These are phyloP conservation scores for Prietella phreatophila DNA, from an alignment of 2,113 vertebrate species.

Conservation along the genomic window DNA sequence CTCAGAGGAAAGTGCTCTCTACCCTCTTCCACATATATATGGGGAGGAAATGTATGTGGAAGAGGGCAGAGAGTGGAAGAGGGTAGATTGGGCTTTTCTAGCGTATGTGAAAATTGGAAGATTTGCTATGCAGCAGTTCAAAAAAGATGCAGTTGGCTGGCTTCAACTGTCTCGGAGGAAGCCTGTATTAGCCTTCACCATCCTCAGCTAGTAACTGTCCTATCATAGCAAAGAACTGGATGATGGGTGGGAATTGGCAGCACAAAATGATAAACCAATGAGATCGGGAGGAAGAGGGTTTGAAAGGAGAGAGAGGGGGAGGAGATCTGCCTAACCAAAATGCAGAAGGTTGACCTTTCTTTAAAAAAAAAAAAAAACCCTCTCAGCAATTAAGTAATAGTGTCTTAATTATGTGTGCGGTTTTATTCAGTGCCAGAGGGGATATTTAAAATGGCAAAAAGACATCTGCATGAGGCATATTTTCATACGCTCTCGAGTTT, in stretches of 20 bases:
- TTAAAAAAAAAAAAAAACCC: slow-evolving; percentile 35
- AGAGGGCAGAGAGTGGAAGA: not conserved
- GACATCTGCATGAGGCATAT: not conserved
- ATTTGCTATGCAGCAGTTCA: not conserved
- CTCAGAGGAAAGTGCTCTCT: not conserved
- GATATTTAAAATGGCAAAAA: slow-evolving; percentile 51
- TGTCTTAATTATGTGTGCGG: slow-evolving; percentile 59
- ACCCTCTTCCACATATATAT: not conserved
- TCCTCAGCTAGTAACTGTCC: not conserved
- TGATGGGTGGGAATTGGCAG: not conserved
- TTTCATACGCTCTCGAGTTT: not conserved
- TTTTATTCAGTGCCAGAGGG: slow-evolving; percentile 59
- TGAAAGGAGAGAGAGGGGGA: slow-evolving; percentile 14
- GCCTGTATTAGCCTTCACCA: not conserved
- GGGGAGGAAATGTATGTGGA: not conserved
- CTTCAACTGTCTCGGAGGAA: not conserved
- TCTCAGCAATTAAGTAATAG: slow-evolving; percentile 54
- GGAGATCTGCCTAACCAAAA: slow-evolving; percentile 39
- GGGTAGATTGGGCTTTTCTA: not conserved
- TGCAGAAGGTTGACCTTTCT: slow-evolving; percentile 54
- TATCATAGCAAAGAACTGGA: not conserved
- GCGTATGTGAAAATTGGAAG: not conserved
- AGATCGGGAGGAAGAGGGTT: slow-evolving; percentile 1
- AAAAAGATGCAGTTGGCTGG: not conserved
- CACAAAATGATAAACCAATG: not conserved